Conservation (phyloP, 1,140 invertebrate genomes). For the Aphidius ervi region DNA sequence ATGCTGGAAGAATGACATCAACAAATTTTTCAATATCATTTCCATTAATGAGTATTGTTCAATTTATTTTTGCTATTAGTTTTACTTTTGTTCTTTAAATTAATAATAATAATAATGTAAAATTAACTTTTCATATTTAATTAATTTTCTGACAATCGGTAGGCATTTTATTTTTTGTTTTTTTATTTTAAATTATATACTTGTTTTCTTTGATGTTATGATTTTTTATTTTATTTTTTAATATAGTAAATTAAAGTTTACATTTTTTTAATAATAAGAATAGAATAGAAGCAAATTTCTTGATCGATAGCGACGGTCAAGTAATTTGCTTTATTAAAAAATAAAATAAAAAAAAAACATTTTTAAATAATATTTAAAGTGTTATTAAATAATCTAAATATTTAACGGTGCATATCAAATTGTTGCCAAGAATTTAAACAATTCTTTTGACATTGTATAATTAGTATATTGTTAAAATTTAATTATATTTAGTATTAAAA, state of each 20-base stretch:
- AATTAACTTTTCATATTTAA: not conserved
- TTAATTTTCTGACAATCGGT: constrained; percentile 7
- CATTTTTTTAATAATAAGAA: not conserved
- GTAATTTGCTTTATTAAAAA: constrained; percentile 4
- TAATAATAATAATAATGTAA: not conserved
- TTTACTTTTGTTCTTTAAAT: constrained; percentile 10
- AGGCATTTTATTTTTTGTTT: not conserved
- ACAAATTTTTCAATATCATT: constrained; percentile 22
- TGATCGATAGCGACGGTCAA: constrained; percentile 6
- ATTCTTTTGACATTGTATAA: no score
- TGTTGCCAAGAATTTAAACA: constrained; percentile 34
- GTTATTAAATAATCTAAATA: no score
- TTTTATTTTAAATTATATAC: not conserved
- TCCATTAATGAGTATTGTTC: constrained; percentile 8
- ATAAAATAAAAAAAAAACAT: constrained; percentile 25
- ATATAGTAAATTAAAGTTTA: not conserved
- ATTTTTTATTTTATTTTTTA: not conserved
- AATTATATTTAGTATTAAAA: no score
- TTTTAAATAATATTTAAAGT: constrained; percentile 22
- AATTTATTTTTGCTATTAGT: constrained; percentile 12
- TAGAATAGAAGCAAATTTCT: not conserved
- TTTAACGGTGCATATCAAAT: constrained; percentile 47
- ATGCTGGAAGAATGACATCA: constrained; percentile 42
- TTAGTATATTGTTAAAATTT: no score
- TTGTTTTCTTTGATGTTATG: no score